phyloP scores from a whole-genome alignment of 2,797 vertebrate species.

The Calcarius lapponicus region DNA sequence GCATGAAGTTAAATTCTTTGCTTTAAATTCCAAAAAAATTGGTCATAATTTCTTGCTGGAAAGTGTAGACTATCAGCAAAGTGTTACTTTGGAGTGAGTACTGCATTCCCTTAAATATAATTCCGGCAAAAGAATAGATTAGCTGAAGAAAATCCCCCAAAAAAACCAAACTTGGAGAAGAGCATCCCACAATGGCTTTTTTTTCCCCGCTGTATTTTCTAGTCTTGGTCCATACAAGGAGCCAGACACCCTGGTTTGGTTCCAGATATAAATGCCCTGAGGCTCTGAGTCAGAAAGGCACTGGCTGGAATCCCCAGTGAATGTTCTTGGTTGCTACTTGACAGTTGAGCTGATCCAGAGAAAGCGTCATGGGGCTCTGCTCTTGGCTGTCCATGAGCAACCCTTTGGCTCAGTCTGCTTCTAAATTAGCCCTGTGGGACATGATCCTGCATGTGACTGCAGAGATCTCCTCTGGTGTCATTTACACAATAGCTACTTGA shows the following conservation, averaged over 20 bases:
- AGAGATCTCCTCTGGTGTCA: not conserved
- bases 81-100: not conserved
- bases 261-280: not conserved
- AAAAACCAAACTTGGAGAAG: not conserved
- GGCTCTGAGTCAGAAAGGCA: not conserved
- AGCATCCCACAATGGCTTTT: not conserved
- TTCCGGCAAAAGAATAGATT: not conserved
- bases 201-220: not conserved
- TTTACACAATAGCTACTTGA: not conserved
- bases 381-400: not conserved
- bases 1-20: not conserved
- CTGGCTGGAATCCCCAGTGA: not conserved
- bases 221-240: not conserved
- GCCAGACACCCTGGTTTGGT: not conserved
- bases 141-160: not conserved
- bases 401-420: not conserved
- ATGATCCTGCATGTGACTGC: not conserved
- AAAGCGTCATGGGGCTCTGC: not conserved
- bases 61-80: not conserved
- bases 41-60: not conserved
- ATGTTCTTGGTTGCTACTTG: not conserved
- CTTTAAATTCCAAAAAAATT: not conserved
- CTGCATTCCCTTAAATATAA: not conserved
- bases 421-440: not conserved
- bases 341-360: not conserved